phyloP scores from a whole-genome alignment of 2,113 vertebrate species.

The Cynopterus brachyotis region DNA sequence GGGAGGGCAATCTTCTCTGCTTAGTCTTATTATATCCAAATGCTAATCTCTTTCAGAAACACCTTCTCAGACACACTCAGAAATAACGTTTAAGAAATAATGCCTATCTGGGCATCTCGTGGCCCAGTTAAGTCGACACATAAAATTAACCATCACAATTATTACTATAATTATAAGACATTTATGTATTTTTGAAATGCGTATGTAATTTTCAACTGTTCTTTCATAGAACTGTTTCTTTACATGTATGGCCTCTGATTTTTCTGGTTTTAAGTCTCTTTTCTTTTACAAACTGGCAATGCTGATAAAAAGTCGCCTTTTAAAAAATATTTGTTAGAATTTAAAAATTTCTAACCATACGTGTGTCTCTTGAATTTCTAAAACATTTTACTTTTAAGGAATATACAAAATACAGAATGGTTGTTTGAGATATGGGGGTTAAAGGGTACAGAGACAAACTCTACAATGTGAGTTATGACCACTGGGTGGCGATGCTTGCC shows the following conservation, averaged over 20 bases:
- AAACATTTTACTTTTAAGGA: neutral
- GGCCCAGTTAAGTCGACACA: neutral
- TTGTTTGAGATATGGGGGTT: neutral
- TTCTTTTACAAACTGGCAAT: neutral
- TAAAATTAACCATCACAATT: neutral
- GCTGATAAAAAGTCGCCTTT: neutral
- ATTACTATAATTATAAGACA: neutral
- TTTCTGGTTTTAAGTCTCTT: neutral
- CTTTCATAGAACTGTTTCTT: neutral
- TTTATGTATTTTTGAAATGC: neutral
- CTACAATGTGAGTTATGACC: neutral
- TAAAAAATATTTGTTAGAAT: neutral
- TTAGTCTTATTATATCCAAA: neutral
- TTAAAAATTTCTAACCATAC: neutral
- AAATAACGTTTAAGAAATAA: neutral
- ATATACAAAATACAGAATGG: neutral
- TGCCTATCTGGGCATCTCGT: no score
- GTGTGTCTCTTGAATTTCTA: neutral
- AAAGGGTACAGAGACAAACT: neutral
- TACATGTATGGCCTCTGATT: neutral
- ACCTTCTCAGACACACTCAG: neutral
- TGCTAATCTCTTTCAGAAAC: neutral
- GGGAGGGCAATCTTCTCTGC: neutral
- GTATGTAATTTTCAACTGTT: neutral
- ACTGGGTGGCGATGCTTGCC: slow-evolving; percentile 29